These are phyloP conservation scores for Holacanthella duospinosa DNA, from an alignment of 2,888 invertebrate species.

Conservation along the genomic window DNA sequence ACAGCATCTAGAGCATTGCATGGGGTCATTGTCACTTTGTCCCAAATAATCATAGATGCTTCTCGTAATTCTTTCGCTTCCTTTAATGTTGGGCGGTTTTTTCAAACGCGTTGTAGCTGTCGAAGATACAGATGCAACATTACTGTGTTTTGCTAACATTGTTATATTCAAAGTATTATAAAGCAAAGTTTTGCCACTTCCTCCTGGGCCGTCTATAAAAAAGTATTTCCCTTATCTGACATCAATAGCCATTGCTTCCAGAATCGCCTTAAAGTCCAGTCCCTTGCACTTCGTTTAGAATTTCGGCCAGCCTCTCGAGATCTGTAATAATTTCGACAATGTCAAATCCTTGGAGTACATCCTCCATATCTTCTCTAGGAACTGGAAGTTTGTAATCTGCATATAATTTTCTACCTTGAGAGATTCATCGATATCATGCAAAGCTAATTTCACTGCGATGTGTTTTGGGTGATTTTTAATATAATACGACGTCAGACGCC, in stretches of 20 bases:
- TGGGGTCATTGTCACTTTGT: constrained; percentile 2
- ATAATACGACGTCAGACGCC: too few relatives aligned
- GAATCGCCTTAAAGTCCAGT: not conserved
- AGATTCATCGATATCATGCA: not conserved
- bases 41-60: not conserved
- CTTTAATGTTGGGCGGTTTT: not conserved
- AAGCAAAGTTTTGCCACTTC: not conserved
- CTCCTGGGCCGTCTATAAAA: constrained; percentile 4
- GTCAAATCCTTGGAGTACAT: not conserved
- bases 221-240: not conserved
- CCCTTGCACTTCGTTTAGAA: not conserved
- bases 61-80: not conserved
- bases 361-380: not conserved
- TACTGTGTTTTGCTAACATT: too few relatives aligned
- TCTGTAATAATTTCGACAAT: not conserved
- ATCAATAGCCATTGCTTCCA: too few relatives aligned
- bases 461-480: too few relatives aligned
- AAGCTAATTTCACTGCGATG: not conserved
- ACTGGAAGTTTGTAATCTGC: not conserved
- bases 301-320: not conserved
- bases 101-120: constrained; percentile 1
- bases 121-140: too few relatives aligned
- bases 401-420: not conserved
- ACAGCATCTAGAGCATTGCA: not conserved
- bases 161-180: not conserved